These are phyloP conservation scores for Apeltes quadracus DNA, from an alignment of 2,113 vertebrate species.

Conservation along the genomic window DNA sequence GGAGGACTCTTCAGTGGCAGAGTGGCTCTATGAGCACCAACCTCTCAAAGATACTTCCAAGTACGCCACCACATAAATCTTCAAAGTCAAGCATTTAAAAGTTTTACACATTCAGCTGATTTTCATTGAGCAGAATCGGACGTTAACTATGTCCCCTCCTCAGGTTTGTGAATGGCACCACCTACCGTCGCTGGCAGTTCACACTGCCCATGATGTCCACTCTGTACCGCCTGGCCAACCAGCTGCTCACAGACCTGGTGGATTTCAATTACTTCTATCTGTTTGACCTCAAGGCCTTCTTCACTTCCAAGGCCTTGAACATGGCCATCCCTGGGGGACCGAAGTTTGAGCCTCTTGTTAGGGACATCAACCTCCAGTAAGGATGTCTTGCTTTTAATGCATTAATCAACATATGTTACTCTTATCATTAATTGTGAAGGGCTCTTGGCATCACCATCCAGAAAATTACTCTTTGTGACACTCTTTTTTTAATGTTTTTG, in stretches of 20 bases:
- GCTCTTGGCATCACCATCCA: not conserved
- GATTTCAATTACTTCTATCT: conserved; percentile 98
- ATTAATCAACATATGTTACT: too few species aligned
- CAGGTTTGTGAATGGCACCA: conserved; percentile 95
- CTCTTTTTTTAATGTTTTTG: not conserved
- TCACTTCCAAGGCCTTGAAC: conserved; percentile 97
- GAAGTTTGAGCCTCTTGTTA: conserved; percentile 97
- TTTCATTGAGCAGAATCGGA: not conserved
- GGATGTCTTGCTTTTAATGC: conserved; percentile 26
- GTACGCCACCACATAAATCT: conserved; percentile 61
- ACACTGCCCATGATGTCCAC: conserved; percentile 99
- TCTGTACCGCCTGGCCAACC: conserved; percentile 96
- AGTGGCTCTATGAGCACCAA: conserved; percentile 99
- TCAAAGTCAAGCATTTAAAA: fast-evolving
- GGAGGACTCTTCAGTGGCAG: conserved; percentile 90
- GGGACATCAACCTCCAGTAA: conserved; percentile 98
- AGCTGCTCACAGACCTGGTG: conserved; percentile 95
- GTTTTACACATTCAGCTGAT: not conserved
- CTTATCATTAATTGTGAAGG: not conserved
- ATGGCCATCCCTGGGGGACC: conserved; percentile 99
- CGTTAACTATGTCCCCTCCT: not conserved
- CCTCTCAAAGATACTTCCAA: conserved; percentile 93
- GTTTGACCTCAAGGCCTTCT: conserved; percentile 97
- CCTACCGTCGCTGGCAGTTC: conserved; percentile 98
- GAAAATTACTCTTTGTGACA: too few species aligned